Evolutionary conservation across 2,888 invertebrate genomes (phyloP).

Genomic region (Acleris sparsana): DNA sequence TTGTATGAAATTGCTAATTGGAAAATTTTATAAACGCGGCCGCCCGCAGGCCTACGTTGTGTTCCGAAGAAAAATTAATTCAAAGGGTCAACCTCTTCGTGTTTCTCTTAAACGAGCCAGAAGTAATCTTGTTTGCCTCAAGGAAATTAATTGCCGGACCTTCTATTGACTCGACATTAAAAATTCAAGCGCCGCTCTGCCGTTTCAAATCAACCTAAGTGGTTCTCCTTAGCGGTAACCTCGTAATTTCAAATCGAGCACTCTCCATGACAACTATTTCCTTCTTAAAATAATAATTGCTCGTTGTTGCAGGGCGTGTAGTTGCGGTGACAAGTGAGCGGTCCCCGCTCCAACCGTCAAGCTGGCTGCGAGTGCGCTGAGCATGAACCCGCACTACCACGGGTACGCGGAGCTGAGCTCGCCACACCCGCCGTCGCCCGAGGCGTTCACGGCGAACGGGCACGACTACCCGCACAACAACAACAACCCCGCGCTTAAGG

Average conservation of each 20-base stretch:
- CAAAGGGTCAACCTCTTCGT: constrained; percentile 53
- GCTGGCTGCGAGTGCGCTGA: constrained; percentile 93
- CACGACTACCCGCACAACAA: constrained; percentile 85
- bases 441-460: constrained; percentile 86
- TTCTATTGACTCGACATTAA: constrained; percentile 35
- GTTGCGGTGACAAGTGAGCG: constrained; percentile 80
- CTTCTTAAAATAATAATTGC: background rate
- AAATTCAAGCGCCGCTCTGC: constrained; percentile 34
- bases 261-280: background rate
- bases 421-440: constrained; percentile 90
- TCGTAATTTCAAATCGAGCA: too few species aligned
- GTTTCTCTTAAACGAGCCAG: constrained; percentile 42
- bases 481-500: constrained; percentile 86
- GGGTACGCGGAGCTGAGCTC: constrained; percentile 92
- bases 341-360: constrained; percentile 87
- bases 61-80: constrained; percentile 57
- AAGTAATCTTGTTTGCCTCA: constrained; percentile 37
- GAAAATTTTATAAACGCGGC: constrained; percentile 83
- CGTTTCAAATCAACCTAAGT: constrained; percentile 29
- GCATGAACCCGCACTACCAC: constrained; percentile 96
- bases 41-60: constrained; percentile 70
- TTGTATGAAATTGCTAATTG: constrained; percentile 84
- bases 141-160: constrained; percentile 40
- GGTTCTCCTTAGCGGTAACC: constrained; percentile 18
- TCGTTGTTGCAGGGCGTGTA: constrained; percentile 76